Base-by-base conservation (phyloP, 2,888 invertebrate genomes). In the Dynastes hyllus region DNA sequence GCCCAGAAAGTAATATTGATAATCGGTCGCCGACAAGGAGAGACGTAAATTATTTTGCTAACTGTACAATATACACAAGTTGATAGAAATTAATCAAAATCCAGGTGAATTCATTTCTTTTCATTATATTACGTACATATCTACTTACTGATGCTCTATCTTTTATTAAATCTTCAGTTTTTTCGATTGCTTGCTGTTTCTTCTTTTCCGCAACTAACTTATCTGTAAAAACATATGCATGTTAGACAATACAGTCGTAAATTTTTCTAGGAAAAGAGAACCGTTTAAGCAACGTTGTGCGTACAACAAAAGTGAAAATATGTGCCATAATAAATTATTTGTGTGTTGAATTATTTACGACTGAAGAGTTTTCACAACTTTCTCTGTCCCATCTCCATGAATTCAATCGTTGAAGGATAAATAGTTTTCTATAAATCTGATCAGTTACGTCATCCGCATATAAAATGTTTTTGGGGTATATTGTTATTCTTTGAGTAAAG, bases 121-220 rank as follows among this genome's bases (percentile, higher is more conserved):
- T 22, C 22, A 22, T 22, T 22, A 22, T 22, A 22, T 22, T 22
- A 8, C 13, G 11, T 69, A 22, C 3, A n/a, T 55, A 11, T 58
- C 8, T 58, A 73, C 87, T 90, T 91, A 93, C 93, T 91, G 92
- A 90, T 89, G 91, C 90, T 79, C 90, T 89, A 83, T 92, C 91
- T 82, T 90, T 89, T 81, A 90, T 90, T 84, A 90, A 86, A 79
- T 90, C 89, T 70, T 88, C 87, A 66, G 65, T 77, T 70, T 88
- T 88, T 86, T 92, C 91, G 76, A 90, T 89, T 82, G 89, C 90
- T 76, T 90, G 84, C 50, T 90, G 89, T 85, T 89, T 89, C 81
- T 90, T 90, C 86, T 91, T 91, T 84, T 91, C 91, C 53, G 90
- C 88, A 6, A 93, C 92, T 88, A 93, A 88, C 79, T 91, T 90